phyloP scores from a whole-genome alignment of 2,888 invertebrate genomes.

The Caenorhabditis sp. region DNA sequence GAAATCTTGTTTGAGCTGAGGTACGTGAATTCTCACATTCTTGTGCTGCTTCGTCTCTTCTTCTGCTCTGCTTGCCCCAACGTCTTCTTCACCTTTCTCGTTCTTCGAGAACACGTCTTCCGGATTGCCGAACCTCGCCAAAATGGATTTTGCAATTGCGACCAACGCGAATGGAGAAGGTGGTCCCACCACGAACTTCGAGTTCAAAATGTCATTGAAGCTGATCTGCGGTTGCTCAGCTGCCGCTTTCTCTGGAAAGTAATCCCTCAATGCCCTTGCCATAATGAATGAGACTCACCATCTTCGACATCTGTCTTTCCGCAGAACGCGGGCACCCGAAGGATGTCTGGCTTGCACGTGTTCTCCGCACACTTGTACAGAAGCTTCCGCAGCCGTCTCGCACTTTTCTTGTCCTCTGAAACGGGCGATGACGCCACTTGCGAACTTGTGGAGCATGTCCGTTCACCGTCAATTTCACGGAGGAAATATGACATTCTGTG shows the following conservation, averaged over 20 bases:
- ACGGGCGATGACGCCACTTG: neutral
- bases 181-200: conserved; percentile 67
- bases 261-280: neutral
- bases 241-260: conserved; percentile 23
- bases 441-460: conserved; percentile 22
- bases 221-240: conserved; percentile 32
- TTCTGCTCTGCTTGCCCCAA: conserved; percentile 21
- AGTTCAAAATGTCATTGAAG: conserved; percentile 46
- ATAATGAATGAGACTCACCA: conserved; percentile 4
- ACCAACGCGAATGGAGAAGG: conserved; percentile 70
- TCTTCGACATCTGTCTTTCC: conserved; percentile 16
- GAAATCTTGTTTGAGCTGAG: neutral
- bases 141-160: conserved; percentile 68
- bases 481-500: conserved; percentile 54
- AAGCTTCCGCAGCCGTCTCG: conserved; percentile 29
- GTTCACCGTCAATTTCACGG: conserved; percentile 50
- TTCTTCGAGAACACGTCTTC: conserved; percentile 21
- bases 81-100: conserved; percentile 29
- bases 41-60: conserved; percentile 30
- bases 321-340: conserved; percentile 28
- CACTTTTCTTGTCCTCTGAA: conserved; percentile 35
- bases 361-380: conserved; percentile 54
- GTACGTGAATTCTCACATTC: conserved; percentile 26
- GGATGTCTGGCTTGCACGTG: conserved; percentile 43
- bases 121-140: conserved; percentile 62